Evolutionary conservation across 37 sponge, comb jelly and placozoan genomes (phyloP).

Genomic region (Dysidea cf. avara): DNA sequence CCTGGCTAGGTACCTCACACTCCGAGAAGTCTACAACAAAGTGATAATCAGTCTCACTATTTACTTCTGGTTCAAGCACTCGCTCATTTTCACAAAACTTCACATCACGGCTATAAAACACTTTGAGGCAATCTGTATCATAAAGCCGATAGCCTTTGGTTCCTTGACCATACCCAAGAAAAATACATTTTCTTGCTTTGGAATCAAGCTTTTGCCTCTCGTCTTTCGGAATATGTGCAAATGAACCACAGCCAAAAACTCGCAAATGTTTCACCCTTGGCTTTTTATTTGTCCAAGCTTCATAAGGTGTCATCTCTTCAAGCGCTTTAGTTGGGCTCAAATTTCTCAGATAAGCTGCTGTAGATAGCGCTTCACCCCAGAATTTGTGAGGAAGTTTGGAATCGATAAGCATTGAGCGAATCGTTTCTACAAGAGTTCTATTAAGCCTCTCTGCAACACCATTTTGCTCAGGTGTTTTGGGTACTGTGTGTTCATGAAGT

Average conservation of each 20-base stretch:
- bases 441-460: conserved; percentile 62
- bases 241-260: background rate
- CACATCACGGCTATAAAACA: conserved; percentile 12
- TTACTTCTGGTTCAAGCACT: background rate
- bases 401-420: conserved; percentile 63
- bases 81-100: background rate
- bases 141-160: conserved; percentile 19
- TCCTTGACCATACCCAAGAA: conserved; percentile 17
- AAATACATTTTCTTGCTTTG: conserved; percentile 11
- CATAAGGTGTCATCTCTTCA: conserved; percentile 14
- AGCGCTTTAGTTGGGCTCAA: conserved; percentile 42
- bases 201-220: conserved; percentile 20
- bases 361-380: conserved; percentile 73
- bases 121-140: background rate
- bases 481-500: conserved; percentile 53
- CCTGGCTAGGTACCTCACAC: no score
- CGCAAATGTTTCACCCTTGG: conserved; percentile 15
- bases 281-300: conserved; percentile 21
- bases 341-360: conserved; percentile 57
- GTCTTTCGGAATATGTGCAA: conserved; percentile 25
- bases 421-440: conserved; percentile 59
- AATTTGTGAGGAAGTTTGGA: conserved; percentile 48
- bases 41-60: no score
- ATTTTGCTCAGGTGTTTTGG: conserved; percentile 72
- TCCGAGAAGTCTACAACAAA: no score